Evolutionary conservation across 2,888 invertebrate genomes (phyloP).

Genomic region (Synanthedon formicaeformis): DNA sequence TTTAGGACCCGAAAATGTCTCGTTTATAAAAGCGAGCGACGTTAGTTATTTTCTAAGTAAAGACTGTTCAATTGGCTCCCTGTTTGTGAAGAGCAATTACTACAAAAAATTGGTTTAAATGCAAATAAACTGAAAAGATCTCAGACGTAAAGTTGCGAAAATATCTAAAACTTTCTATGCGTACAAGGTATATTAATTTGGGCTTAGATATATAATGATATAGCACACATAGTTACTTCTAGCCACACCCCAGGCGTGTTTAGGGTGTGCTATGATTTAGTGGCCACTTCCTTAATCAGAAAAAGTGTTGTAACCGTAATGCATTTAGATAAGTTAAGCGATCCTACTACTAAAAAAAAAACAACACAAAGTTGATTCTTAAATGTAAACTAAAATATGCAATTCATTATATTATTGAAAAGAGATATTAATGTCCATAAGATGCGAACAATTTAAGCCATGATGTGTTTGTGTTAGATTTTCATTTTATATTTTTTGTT

Average conservation of each 20-base stretch:
- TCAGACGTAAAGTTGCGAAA: too few species aligned
- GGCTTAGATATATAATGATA: too few species aligned
- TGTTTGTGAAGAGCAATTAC: constrained; percentile 2
- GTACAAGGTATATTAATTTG: too few species aligned
- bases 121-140: too few species aligned
- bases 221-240: constrained; percentile 15
- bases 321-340: constrained; percentile 9
- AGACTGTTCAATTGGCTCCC: constrained; percentile 6
- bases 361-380: background rate
- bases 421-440: too few species aligned
- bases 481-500: too few species aligned
- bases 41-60: constrained; percentile 11
- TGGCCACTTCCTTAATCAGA: constrained; percentile 41
- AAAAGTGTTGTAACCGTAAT: constrained; percentile 26
- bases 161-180: too few species aligned
- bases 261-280: constrained; percentile 43
- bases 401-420: too few species aligned
- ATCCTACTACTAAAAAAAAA: background rate
- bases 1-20: constrained; percentile 29
- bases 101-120: too few species aligned
- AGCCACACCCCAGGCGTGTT: constrained; percentile 26
- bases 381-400: too few species aligned
- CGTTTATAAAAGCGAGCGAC: background rate
- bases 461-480: too few species aligned
- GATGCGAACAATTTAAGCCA: too few species aligned